A percentile compares a stretch with the other conserved stretches of the same genome.
These are phyloP conservation scores for Allolobophora icterica DNA, from an alignment of 2,888 invertebrate genomes.

Conservation along the genomic window DNA sequence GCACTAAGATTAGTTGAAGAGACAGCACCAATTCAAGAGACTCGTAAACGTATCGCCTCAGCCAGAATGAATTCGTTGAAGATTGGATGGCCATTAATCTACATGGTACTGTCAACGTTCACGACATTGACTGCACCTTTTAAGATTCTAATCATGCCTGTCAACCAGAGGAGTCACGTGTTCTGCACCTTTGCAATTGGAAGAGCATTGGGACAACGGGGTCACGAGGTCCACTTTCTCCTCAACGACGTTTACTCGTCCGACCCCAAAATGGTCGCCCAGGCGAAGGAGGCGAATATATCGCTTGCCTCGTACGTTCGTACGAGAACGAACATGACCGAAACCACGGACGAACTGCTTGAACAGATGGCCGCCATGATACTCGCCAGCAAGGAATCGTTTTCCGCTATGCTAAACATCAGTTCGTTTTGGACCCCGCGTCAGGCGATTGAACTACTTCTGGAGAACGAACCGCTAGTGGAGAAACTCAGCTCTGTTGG, in stretches of 20 bases:
- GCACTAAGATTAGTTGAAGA: too few species aligned
- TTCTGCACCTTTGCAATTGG: conserved; percentile 23
- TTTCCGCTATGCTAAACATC: neutral
- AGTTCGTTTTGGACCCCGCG: neutral
- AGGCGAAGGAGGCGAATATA: neutral
- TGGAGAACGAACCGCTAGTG: conserved; percentile 27
- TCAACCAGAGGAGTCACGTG: conserved; percentile 14
- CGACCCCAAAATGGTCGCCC: neutral
- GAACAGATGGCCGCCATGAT: neutral
- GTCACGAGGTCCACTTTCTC: conserved; percentile 33
- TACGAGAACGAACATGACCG: neutral
- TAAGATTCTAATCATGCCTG: neutral
- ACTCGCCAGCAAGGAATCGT: neutral
- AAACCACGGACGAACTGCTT: neutral
- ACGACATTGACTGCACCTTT: too few species aligned
- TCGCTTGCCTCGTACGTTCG: neutral
- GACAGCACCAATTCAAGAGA: too few species aligned
- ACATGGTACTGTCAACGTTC: too few species aligned
- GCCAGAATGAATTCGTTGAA: too few species aligned
- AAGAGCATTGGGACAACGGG: neutral
- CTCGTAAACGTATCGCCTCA: too few species aligned
- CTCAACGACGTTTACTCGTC: neutral
- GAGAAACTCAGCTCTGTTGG: conserved; percentile 14
- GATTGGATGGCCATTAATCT: too few species aligned
- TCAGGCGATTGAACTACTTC: neutral